phyloP scores from a whole-genome alignment of 1,140 invertebrate genomes.

The Daktulosphaira vitifoliae region DNA sequence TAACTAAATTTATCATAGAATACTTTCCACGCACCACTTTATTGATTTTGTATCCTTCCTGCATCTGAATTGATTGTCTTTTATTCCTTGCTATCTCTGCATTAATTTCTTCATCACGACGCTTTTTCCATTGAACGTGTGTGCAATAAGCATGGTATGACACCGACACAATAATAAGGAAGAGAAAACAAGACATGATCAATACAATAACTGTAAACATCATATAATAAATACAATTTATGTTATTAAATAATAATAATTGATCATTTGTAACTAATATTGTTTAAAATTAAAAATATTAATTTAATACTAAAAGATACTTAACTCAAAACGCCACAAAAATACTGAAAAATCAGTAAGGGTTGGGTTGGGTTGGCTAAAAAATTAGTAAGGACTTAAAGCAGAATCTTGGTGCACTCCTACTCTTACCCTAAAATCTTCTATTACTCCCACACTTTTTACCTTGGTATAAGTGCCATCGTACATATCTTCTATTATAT shows the following conservation, averaged over 20 bases:
- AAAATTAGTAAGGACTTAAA: no score
- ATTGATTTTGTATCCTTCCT: slow-evolving; percentile 32
- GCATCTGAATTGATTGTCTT: slow-evolving; percentile 37
- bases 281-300: no score
- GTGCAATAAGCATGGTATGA: slow-evolving; percentile 42
- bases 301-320: no score
- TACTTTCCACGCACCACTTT: not conserved
- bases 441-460: no score
- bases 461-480: no score
- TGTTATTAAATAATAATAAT: not conserved
- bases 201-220: slow-evolving; percentile 41
- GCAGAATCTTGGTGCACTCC: no score
- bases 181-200: slow-evolving; percentile 41
- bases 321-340: no score
- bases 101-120: slow-evolving; percentile 58
- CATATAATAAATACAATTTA: slow-evolving; percentile 28
- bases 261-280: no score
- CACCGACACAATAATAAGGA: slow-evolving; percentile 40
- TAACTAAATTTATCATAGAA: not conserved
- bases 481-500: no score
- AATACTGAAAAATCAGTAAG: no score
- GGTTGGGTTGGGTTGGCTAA: no score
- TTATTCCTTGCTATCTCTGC: slow-evolving; percentile 43
- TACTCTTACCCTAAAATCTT: no score
- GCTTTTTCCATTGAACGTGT: slow-evolving; percentile 49